Percentiles rank a stretch among this genome's conserved stretches.
These are phyloP conservation scores for Liopterus haemorrhoidalis DNA, from an alignment of 2,888 invertebrate species.

Conservation along the genomic window DNA sequence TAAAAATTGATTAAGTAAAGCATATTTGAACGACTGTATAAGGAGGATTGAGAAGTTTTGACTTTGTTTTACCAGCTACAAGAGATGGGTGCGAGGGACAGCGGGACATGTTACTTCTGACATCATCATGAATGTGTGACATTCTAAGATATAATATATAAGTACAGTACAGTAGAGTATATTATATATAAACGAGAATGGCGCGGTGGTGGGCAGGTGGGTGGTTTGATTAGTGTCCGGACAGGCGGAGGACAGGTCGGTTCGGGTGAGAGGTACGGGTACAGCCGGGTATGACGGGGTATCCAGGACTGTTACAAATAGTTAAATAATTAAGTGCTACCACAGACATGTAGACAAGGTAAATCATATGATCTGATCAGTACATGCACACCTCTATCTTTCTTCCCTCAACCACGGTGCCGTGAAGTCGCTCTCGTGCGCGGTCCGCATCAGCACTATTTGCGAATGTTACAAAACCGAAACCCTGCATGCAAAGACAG, in stretches of 20 bases:
- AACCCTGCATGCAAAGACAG: slow-evolving; percentile 99
- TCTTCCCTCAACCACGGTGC: slow-evolving; percentile 99
- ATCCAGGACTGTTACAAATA: slow-evolving; percentile 18
- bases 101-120: slow-evolving; percentile 3
- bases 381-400: slow-evolving; percentile 99
- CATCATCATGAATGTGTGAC: not conserved
- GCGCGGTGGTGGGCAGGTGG: slow-evolving; percentile 38
- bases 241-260: not conserved
- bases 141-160: no score
- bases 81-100: slow-evolving; percentile 10
- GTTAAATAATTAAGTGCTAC: slow-evolving; percentile 48
- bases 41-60: slow-evolving; percentile 39
- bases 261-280: not conserved
- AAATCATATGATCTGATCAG: slow-evolving; percentile 52
- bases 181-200: slow-evolving; percentile 1
- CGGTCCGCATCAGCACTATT: slow-evolving; percentile 99
- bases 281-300: not conserved
- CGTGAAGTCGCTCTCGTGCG: slow-evolving; percentile 99
- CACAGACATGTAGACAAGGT: slow-evolving; percentile 40
- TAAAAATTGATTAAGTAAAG: slow-evolving; percentile 13
- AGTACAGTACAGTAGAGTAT: no score
- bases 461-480: slow-evolving; percentile 99
- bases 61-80: slow-evolving; percentile 48
- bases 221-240: not conserved
- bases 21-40: slow-evolving; percentile 16